phyloP scores from a whole-genome alignment of 2,888 invertebrate species.

The Oscheius myriophilus region DNA sequence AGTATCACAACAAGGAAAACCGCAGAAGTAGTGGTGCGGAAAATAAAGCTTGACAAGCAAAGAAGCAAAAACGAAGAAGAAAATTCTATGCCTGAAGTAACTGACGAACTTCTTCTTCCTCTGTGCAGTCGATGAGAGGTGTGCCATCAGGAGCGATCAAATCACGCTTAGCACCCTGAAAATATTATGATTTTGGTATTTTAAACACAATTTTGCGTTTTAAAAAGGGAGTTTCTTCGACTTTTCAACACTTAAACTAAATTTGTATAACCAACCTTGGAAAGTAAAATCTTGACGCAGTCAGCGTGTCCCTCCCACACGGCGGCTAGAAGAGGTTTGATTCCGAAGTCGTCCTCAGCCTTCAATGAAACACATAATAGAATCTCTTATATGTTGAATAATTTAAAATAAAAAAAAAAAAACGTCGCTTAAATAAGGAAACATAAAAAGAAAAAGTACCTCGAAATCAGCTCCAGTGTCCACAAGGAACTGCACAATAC shows the following conservation, averaged over 20 bases:
- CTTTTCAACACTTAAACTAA: no score
- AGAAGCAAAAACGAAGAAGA: neutral
- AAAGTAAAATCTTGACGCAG: slow-evolving; percentile 86
- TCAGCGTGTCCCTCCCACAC: slow-evolving; percentile 95
- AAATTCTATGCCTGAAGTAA: slow-evolving; percentile 12
- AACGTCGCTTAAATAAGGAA: no score
- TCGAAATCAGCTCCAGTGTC: slow-evolving; percentile 90
- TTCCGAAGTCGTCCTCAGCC: slow-evolving; percentile 93
- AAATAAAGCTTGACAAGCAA: neutral
- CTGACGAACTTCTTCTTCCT: slow-evolving; percentile 41
- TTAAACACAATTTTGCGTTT: neutral
- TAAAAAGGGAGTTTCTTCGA: neutral
- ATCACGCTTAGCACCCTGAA: slow-evolving; percentile 45
- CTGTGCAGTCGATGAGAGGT: slow-evolving; percentile 47
- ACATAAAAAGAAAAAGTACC: slow-evolving; percentile 74
- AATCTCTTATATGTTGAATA: no score
- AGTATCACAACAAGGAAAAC: neutral
- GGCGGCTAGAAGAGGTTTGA: slow-evolving; percentile 90
- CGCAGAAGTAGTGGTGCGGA: neutral
- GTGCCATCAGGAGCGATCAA: slow-evolving; percentile 48
- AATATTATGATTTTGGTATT: neutral
- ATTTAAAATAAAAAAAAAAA: no score
- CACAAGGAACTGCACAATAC: slow-evolving; percentile 87
- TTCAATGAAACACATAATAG: no score
- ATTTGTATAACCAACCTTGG: no score